A percentile compares a stretch with the other conserved stretches of the same genome.
These are phyloP conservation scores for Cladopsammia gracilis DNA, from an alignment of 64 coral and sea anemone species.

Conservation along the genomic window DNA sequence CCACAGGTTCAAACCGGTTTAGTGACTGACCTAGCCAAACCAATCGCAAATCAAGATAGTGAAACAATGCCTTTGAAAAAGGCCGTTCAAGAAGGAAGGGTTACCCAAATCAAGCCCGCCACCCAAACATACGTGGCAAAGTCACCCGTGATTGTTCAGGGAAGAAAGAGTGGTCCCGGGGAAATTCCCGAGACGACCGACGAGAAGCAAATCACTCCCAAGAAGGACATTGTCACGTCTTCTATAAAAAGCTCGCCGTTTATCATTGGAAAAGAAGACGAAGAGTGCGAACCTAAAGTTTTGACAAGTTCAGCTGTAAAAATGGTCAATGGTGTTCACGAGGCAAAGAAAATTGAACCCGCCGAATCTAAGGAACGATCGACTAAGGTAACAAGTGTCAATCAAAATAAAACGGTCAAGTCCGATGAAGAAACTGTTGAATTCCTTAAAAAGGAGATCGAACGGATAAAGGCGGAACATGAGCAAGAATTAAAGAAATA, in stretches of 20 bases:
- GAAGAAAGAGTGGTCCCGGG: neutral
- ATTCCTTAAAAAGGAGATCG: constrained; percentile 79
- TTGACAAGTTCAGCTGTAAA: neutral
- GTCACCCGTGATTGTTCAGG: constrained; percentile 25
- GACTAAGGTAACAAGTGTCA: neutral
- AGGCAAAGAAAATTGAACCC: neutral
- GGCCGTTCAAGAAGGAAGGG: constrained; percentile 16
- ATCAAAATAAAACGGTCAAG: neutral
- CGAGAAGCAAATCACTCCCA: neutral
- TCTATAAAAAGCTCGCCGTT: constrained; percentile 27
- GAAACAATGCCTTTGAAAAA: neutral
- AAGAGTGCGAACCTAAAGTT: neutral
- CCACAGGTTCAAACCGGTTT: constrained; percentile 24
- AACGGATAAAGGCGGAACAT: constrained; percentile 75
- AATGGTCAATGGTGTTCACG: constrained; percentile 25
- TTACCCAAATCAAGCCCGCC: neutral
- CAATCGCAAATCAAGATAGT: neutral
- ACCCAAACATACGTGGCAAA: constrained; percentile 21
- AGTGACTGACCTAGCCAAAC: neutral
- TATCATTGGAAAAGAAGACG: neutral
- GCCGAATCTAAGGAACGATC: neutral
- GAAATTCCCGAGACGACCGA: neutral
- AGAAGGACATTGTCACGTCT: constrained; percentile 2
- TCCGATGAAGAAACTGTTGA: constrained; percentile 23
- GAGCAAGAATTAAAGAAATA: constrained; percentile 58